Percentiles rank a stretch among this genome's conserved stretches.
These are phyloP conservation scores for Peromyscus leucopus DNA, from an alignment of 2,113 vertebrate species.

Conservation along the genomic window DNA sequence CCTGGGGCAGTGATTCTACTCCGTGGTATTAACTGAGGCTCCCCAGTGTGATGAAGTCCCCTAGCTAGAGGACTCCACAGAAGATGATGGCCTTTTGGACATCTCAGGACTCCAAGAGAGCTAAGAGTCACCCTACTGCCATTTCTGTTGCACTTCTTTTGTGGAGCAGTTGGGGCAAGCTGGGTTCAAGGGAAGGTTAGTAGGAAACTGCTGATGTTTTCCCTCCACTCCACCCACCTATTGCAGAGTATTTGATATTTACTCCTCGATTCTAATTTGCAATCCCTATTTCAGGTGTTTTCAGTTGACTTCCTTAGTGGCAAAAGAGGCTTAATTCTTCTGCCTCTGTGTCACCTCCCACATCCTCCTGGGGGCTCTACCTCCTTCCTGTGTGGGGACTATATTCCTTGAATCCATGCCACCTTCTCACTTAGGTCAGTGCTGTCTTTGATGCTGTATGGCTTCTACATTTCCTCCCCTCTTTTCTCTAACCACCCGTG, in stretches of 20 bases:
- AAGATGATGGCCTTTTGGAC: not conserved
- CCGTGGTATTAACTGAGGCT: not conserved
- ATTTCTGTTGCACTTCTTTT: not conserved
- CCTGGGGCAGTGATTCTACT: not conserved
- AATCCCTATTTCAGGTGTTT: not conserved
- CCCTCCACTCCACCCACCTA: not conserved
- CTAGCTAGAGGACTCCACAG: not conserved
- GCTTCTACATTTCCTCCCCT: not conserved
- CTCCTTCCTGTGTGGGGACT: not conserved
- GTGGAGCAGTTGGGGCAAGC: not conserved
- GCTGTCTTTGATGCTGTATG: not conserved
- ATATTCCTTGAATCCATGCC: not conserved
- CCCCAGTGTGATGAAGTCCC: too few species aligned
- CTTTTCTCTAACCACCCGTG: not conserved
- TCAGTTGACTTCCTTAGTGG: not conserved
- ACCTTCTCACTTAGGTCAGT: not conserved
- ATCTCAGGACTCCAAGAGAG: not conserved
- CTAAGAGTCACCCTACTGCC: not conserved
- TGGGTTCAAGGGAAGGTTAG: not conserved
- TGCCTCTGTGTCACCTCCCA: not conserved
- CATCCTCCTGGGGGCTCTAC: not conserved
- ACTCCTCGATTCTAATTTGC: not conserved
- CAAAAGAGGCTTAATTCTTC: not conserved
- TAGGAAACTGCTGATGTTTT: not conserved
- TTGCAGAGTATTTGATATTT: not conserved